Base-by-base conservation (phyloP, 2,113 vertebrate species). In the Catharus minimus region DNA sequence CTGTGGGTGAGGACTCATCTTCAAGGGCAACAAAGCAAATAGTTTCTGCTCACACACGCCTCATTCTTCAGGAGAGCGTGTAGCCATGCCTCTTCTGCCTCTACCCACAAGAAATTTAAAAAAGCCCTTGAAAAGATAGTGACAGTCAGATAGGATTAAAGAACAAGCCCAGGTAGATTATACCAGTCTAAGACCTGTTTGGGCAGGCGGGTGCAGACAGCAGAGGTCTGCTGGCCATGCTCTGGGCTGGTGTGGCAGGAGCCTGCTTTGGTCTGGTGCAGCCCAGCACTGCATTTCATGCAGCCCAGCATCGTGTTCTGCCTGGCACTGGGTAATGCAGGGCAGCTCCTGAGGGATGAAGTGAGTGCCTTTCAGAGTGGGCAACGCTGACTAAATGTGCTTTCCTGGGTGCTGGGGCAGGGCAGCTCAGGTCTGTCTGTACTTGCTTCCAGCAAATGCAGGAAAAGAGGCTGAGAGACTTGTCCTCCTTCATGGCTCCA, bases 101-200 rank as follows among this genome's bases (percentile, higher is more conserved):
- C 68, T 65, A 57, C 73, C 76, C 76, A 62, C 53, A 46, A 78
- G 36, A 71, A 91, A 94, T 22, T 38, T 0, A 1, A 26, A 47
- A 71, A 36, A 64, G 15, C 2, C 2, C 17, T 66, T 86, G 33
- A 73, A 44, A 82, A 55, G 20, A 47, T n/a, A 2, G 1, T 46
- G 60, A n/a, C 55, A 76, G 47, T 50, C 71, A 88, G 19, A 28
- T 24, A 72, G 78, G 74, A 92, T 91, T 94, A 77, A 75, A 90
- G 52, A 47, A 58, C 72, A 52, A 74, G 49, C 15, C 43, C 39
- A 11, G 30, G 66, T 15, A 17, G 47, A 71, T 44, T 56, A 80
- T 1, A 60, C 43, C 82, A 71, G 27, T 38, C 69, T 58, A 46
- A 62, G 19, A 41, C 57, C 28, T 60, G 69, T 57, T 68, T 44